Evolutionary conservation across 2,888 invertebrate species (phyloP).

Genomic region (Gymnosoma rotundatum): DNA sequence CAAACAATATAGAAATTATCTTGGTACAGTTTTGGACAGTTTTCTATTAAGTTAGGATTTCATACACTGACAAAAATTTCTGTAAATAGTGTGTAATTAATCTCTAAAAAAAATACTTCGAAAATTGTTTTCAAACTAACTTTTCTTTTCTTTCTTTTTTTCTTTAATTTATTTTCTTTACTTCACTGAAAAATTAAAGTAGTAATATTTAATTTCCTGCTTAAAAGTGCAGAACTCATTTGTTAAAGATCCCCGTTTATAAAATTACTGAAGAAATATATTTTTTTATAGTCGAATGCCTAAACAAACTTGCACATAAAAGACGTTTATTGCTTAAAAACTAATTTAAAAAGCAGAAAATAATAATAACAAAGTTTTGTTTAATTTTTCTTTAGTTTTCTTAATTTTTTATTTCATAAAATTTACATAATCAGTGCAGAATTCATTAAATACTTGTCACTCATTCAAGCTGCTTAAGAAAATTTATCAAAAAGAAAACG

Average conservation of each 20-base stretch:
- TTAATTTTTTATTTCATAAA: constrained; percentile 21
- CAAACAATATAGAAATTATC: too few relatives aligned
- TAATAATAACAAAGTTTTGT: not conserved
- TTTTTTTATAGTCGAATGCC: not conserved
- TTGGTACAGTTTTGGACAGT: too few relatives aligned
- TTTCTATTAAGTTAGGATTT: too few relatives aligned
- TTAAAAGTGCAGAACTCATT: not conserved
- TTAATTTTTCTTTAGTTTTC: not conserved
- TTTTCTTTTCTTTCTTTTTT: too few relatives aligned
- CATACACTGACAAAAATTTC: too few relatives aligned
- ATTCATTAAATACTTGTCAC: constrained; percentile 71
- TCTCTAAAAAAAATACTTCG: too few relatives aligned
- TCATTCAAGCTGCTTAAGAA: constrained; percentile 50
- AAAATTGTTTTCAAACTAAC: too few relatives aligned
- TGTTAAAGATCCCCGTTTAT: not conserved
- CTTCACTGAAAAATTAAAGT: too few relatives aligned
- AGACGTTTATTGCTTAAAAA: not conserved
- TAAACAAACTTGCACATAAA: constrained; percentile 28
- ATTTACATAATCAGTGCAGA: constrained; percentile 71
- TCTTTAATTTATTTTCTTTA: too few relatives aligned
- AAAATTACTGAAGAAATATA: not conserved
- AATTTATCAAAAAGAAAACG: not conserved
- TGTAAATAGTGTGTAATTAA: too few relatives aligned
- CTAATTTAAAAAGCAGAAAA: constrained; percentile 42
- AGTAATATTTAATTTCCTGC: not conserved